phyloP scores from a whole-genome alignment of 2,888 invertebrate species.

The Oeneis ivallda region DNA sequence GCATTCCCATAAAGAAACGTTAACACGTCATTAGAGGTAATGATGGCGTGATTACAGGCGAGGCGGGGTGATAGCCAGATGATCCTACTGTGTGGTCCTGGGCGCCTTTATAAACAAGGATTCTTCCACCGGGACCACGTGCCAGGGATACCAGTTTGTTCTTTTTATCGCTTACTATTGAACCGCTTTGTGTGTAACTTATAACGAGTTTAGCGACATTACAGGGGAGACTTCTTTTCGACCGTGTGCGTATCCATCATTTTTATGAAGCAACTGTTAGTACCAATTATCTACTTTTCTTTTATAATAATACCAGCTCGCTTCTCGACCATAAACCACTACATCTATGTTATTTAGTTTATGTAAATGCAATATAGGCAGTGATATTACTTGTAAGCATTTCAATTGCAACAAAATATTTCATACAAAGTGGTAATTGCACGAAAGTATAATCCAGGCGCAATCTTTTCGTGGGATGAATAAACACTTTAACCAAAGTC shows the following conservation, averaged over 20 bases:
- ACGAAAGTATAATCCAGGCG: slow-evolving; percentile 34
- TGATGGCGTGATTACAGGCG: slow-evolving; percentile 79
- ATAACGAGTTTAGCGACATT: slow-evolving; percentile 11
- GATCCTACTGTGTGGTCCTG: slow-evolving; percentile 78
- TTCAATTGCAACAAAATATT: background rate
- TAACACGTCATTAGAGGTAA: slow-evolving; percentile 82
- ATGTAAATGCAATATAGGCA: background rate
- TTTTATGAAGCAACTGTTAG: slow-evolving; percentile 4
- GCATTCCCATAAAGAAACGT: slow-evolving; percentile 82
- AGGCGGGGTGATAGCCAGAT: slow-evolving; percentile 69
- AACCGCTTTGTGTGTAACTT: slow-evolving; percentile 49
- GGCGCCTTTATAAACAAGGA: slow-evolving; percentile 66
- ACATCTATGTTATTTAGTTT: background rate
- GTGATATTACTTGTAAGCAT: background rate
- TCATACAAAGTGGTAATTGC: slow-evolving; percentile 30
- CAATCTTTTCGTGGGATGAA: slow-evolving; percentile 40
- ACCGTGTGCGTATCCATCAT: slow-evolving; percentile 11
- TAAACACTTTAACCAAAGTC: slow-evolving; percentile 41
- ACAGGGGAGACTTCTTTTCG: background rate
- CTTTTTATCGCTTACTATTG: slow-evolving; percentile 25
- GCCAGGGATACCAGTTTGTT: slow-evolving; percentile 45
- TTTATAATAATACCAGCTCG: background rate
- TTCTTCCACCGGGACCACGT: slow-evolving; percentile 62
- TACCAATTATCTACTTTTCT: background rate
- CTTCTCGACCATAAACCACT: background rate